A percentile compares a stretch with the other conserved stretches of the same genome.
phyloP scores from a whole-genome alignment of 2,797 vertebrate genomes.

The Falco berigora region DNA sequence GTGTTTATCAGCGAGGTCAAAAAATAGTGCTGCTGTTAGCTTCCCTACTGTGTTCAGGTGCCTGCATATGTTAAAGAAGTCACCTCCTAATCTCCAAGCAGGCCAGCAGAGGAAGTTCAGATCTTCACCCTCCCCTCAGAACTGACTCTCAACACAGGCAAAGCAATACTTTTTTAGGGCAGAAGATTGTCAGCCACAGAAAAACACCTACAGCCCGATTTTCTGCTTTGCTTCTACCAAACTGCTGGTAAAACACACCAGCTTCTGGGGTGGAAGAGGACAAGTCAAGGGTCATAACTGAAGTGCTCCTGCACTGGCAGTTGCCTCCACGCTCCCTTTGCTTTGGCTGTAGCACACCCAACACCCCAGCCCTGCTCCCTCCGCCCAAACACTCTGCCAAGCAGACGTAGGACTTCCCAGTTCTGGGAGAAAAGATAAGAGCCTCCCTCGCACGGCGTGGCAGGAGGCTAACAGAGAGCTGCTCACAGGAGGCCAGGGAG shows the following conservation, averaged over 20 bases:
- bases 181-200: neutral
- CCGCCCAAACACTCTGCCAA: neutral
- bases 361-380: neutral
- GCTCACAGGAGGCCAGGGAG: neutral
- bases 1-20: neutral
- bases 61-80: fast-evolving
- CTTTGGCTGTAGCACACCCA: neutral
- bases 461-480: neutral
- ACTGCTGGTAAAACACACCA: neutral
- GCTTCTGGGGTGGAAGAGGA: neutral
- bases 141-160: neutral
- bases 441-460: fast-evolving
- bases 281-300: neutral
- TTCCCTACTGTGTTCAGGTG: neutral
- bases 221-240: neutral
- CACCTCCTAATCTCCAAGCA: neutral
- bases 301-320: neutral
- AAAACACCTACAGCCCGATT: neutral
- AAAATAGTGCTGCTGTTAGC: neutral
- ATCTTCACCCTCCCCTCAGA: neutral
- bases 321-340: neutral
- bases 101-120: neutral
- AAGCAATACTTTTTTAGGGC: neutral
- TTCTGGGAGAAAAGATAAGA: neutral
- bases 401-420: neutral